These are phyloP conservation scores for Nestor notabilis DNA, from an alignment of 2,113 vertebrate species.

Conservation along the genomic window DNA sequence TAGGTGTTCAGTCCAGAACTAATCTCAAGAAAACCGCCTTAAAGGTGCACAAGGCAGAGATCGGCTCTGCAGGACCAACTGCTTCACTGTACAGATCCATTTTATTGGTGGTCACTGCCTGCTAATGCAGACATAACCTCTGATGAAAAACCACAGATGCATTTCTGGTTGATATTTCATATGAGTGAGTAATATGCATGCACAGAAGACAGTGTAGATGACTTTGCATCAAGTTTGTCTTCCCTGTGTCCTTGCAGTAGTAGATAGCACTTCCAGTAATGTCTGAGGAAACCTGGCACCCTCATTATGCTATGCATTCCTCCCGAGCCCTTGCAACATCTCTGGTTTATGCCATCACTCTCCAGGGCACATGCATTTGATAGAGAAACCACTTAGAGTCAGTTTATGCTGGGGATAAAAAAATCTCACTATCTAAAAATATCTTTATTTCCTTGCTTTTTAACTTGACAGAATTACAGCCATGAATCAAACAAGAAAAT, in stretches of 20 bases:
- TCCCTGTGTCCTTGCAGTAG: background rate
- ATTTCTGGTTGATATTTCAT: background rate
- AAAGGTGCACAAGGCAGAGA: background rate
- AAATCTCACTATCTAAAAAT: background rate
- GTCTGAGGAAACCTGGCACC: background rate
- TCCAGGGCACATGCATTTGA: background rate
- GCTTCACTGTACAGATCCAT: background rate
- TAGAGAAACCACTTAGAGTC: background rate
- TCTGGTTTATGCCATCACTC: background rate
- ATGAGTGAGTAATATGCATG: background rate
- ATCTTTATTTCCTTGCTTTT: background rate
- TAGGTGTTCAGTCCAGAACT: background rate
- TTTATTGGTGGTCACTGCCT: background rate
- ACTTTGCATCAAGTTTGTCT: background rate
- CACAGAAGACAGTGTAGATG: background rate
- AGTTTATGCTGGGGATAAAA: background rate
- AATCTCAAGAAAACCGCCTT: background rate
- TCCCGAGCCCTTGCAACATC: background rate
- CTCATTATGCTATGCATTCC: background rate
- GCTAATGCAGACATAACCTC: background rate
- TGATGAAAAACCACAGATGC: background rate
- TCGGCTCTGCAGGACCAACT: background rate
- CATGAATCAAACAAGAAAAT: background rate
- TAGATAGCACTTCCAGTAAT: background rate
- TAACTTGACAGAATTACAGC: background rate